Conservation (phyloP, 2,113 vertebrate genomes). For the Dicerorhinus sumatrensis region DNA sequence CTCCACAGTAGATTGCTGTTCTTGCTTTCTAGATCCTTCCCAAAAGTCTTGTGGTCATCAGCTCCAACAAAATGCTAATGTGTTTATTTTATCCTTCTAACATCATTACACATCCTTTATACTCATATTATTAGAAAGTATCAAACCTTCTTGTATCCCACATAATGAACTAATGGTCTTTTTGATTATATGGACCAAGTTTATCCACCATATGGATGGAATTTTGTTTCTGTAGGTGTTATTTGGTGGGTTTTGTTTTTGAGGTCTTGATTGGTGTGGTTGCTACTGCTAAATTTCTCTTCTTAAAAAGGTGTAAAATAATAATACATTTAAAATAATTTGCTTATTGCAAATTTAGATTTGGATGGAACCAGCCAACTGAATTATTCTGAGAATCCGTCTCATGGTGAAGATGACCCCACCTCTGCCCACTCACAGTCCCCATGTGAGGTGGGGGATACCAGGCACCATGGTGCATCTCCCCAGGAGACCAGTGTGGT, state of each 20-base stretch:
- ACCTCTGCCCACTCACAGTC: slow-evolving; percentile 80
- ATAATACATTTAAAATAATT: slow-evolving; percentile 78
- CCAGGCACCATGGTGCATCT: slow-evolving; percentile 62
- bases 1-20: background rate
- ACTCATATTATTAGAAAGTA: background rate
- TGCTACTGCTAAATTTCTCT: background rate
- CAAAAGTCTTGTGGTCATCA: background rate
- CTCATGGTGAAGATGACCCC: slow-evolving; percentile 82
- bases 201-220: background rate
- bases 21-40: background rate
- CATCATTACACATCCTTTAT: background rate
- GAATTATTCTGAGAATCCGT: slow-evolving; percentile 87
- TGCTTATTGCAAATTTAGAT: slow-evolving; percentile 87
- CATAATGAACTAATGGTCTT: background rate
- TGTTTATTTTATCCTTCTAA: slow-evolving; percentile 19
- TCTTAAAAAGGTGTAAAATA: slow-evolving; percentile 38
- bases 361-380: slow-evolving; percentile 87
- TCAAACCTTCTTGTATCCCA: background rate
- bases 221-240: background rate
- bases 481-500: slow-evolving; percentile 59
- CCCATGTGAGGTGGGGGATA: slow-evolving; percentile 50
- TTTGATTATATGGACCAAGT: background rate
- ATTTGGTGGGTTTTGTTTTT: background rate
- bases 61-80: background rate
- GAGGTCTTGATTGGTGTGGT: background rate